phyloP scores from a whole-genome alignment of 2,888 invertebrate species.

The Pterobdella sp. region DNA sequence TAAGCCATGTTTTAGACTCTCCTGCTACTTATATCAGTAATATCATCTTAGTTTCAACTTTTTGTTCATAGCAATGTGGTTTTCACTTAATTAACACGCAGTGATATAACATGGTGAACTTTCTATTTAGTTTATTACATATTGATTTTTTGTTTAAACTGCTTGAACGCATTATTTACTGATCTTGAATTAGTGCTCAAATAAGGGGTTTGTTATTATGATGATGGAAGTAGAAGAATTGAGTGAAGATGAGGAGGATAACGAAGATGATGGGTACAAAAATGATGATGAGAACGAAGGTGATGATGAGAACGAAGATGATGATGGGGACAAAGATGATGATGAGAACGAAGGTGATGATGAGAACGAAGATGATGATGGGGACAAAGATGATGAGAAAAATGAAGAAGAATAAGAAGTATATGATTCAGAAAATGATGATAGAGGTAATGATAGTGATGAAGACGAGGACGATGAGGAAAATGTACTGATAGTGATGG shows the following conservation, averaged over 20 bases:
- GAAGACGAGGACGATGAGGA: not conserved
- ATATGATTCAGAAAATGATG: not conserved
- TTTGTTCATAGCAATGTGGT: too few relatives aligned
- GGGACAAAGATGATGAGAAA: not conserved
- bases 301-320: conserved; percentile 22
- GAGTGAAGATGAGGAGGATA: not conserved
- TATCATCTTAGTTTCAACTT: too few relatives aligned
- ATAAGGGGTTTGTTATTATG: too few relatives aligned
- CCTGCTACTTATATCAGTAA: too few relatives aligned
- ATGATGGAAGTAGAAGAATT: not conserved
- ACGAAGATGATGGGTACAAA: not conserved
- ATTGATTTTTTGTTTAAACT: not conserved
- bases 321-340: conserved; percentile 29
- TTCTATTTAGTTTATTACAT: too few relatives aligned
- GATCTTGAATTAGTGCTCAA: too few relatives aligned
- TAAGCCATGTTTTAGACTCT: too few relatives aligned
- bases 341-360: conserved; percentile 24
- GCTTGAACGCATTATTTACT: too few relatives aligned
- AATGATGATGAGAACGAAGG: not conserved
- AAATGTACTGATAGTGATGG: not conserved
- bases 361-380: conserved; percentile 15
- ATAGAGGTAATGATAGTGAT: not conserved
- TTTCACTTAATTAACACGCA: too few relatives aligned
- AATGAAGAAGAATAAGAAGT: not conserved
- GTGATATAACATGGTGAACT: too few relatives aligned